phyloP scores from a whole-genome alignment of 35 echinoderm and acorn worm genomes.

The Lytechinus pictus region DNA sequence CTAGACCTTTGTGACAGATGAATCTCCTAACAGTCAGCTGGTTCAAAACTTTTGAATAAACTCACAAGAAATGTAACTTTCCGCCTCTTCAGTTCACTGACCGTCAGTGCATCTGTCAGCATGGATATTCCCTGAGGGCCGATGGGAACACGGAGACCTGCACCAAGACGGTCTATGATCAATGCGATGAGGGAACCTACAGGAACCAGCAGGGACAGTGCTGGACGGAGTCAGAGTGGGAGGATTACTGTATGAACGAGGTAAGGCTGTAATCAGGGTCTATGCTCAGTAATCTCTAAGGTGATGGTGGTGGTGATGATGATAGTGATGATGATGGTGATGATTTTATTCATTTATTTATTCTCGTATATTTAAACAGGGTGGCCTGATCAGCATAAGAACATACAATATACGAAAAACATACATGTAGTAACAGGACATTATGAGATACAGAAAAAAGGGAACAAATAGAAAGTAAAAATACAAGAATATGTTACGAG shows the following conservation, averaged over 20 bases:
- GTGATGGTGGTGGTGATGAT: background rate
- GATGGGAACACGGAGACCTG: conserved; percentile 84
- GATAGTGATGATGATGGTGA: background rate
- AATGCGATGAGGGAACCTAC: conserved; percentile 78
- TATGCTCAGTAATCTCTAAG: no score
- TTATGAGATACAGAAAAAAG: no score
- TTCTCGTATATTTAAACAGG: no score
- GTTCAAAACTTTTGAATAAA: no score
- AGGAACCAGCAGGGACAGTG: conserved; percentile 87
- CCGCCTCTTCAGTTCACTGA: conserved; percentile 75
- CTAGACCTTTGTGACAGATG: no score
- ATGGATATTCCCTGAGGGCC: conserved; percentile 67
- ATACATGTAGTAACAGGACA: no score
- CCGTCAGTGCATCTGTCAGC: conserved; percentile 81
- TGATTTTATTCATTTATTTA: no score
- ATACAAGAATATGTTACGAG: no score
- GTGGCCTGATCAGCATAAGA: no score
- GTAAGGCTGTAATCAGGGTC: conserved; percentile 57
- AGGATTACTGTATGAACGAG: conserved; percentile 78
- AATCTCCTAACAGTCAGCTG: no score
- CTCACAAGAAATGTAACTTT: background rate
- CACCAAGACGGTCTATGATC: conserved; percentile 83
- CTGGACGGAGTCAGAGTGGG: conserved; percentile 70
- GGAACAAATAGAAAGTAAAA: no score
- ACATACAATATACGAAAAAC: no score